Base-by-base conservation (phyloP, 2,888 invertebrate genomes). In the Apocheima hispidaria region DNA sequence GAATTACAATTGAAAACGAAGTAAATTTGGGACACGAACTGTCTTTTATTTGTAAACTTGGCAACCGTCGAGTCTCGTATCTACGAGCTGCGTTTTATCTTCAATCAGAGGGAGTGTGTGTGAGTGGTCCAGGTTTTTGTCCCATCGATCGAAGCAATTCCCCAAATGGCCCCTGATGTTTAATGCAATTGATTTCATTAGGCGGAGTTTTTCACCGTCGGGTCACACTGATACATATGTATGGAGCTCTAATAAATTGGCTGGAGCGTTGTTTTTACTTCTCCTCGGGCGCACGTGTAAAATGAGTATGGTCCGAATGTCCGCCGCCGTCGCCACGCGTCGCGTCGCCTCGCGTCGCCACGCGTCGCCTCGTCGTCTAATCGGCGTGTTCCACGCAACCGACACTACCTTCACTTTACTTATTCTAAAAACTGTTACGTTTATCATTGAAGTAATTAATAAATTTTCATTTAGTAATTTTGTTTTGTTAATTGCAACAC, bases 101-200 rank as follows among this genome's bases (percentile, higher is more conserved):
- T 20, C 21, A 33, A 40, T 38, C 52, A 21, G 12, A 9, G 44
- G 18, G 50, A 7, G 44, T 7, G 23, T 10, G 30, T 28, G 40
- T n/a, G 38, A 44, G 46, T 30, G 68, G 40, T 26, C 61, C 57
- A 50, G 54, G 70, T 82, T 84, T 82, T 84, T 84, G 72, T 68
- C 62, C 57, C 50, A 67, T 14, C 16, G 1, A 0, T n/a, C 72
- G 75, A 62, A 69, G 77, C 83, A 77, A 84, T 80, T 78, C 85
- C 84, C 84, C 69, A 84, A 90, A 87, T 84, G 80, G 86, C 75
- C 70, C 72, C 75, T 66, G 63, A 90, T 90, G 90, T 88, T 77
- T 91, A 87, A 91, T 91, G 84, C 90, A 90, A 82, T 83, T 73
- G 89, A 82, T 87, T 88, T 77, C 79, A 87, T 90, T 88, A 88